These are phyloP conservation scores for Petrolisthes manimaculis DNA, from an alignment of 2,888 invertebrate genomes.

Conservation along the genomic window DNA sequence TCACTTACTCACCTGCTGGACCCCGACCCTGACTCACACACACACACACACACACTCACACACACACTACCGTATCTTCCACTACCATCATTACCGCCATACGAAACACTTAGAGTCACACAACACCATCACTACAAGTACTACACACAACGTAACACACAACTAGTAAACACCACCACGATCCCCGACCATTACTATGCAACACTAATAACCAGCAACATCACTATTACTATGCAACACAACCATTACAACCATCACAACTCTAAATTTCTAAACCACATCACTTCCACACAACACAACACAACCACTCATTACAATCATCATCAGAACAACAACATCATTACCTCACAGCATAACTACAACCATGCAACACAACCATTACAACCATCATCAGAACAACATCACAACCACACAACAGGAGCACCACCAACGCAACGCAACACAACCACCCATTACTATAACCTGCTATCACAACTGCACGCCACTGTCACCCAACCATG, in stretches of 20 bases:
- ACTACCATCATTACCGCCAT: background rate
- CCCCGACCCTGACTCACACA: conserved; percentile 8
- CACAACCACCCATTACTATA: too few species aligned
- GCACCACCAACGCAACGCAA: too few species aligned
- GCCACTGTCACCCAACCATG: too few species aligned
- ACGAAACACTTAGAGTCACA: background rate
- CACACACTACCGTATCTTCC: background rate
- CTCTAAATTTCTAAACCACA: too few species aligned
- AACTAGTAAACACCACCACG: background rate
- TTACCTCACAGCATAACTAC: background rate
- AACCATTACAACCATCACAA: background rate
- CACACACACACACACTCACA: conserved; percentile 10
- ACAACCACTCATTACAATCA: background rate
- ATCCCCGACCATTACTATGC: background rate
- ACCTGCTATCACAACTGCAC: too few species aligned
- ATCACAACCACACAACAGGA: too few species aligned
- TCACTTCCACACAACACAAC: background rate
- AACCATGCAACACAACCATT: background rate
- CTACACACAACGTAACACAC: background rate
- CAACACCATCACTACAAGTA: background rate
- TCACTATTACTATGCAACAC: background rate
- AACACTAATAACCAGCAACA: background rate
- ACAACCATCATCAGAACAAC: background rate
- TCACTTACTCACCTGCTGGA: conserved; percentile 20
- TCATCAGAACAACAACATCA: background rate